These are phyloP conservation scores for Calidris pugnax DNA, from an alignment of 2,113 vertebrate species.

Conservation along the genomic window DNA sequence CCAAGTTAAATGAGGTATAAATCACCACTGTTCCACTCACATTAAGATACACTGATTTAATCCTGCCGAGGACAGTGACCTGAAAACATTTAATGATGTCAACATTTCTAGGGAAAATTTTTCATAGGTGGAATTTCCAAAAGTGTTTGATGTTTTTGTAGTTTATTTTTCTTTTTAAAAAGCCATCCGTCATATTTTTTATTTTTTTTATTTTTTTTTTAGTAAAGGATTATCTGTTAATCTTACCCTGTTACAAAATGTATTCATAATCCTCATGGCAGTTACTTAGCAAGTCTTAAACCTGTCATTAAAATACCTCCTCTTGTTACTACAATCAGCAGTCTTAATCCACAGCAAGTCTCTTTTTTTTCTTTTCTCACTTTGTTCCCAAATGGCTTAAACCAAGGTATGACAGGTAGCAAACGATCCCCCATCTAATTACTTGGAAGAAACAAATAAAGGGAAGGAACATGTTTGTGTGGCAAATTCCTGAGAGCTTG, in stretches of 20 bases:
- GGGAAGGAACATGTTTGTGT: slow-evolving; percentile 13
- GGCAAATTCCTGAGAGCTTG: slow-evolving; percentile 54
- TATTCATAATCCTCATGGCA: slow-evolving; percentile 61
- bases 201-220: not conserved
- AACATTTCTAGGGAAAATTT: not conserved
- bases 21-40: not conserved
- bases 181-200: not conserved
- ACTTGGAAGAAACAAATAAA: slow-evolving; percentile 34
- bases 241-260: slow-evolving; percentile 56
- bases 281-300: slow-evolving; percentile 77
- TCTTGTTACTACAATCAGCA: slow-evolving; percentile 63
- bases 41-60: not conserved
- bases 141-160: not conserved
- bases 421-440: slow-evolving; percentile 27
- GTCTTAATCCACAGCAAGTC: slow-evolving; percentile 30
- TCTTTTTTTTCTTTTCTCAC: not conserved
- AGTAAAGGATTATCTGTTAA: slow-evolving; percentile 60
- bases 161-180: slow-evolving; percentile 23
- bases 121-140: not conserved
- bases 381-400: slow-evolving; percentile 51
- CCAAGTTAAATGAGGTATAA: not conserved
- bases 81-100: not conserved
- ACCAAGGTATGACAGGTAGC: slow-evolving; percentile 50
- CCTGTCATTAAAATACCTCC: slow-evolving; percentile 66
- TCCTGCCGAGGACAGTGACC: not conserved